These are phyloP conservation scores for Chymomyza amoena DNA, from an alignment of 2,888 invertebrate genomes.

Conservation along the genomic window DNA sequence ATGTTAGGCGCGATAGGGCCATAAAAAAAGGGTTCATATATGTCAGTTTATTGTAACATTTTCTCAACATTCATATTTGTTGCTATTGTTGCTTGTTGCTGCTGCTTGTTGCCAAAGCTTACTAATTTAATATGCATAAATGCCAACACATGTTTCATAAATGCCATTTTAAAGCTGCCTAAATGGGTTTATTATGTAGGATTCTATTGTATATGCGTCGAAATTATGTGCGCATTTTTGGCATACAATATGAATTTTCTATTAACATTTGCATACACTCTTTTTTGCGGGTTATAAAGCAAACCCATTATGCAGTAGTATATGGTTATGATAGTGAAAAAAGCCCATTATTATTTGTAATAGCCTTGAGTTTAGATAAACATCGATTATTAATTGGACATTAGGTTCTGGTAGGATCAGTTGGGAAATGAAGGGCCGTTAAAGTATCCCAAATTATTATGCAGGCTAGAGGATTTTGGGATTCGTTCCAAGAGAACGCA, in stretches of 20 bases:
- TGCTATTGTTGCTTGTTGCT: not conserved
- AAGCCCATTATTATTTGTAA: not conserved
- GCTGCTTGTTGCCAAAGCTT: conserved; percentile 39
- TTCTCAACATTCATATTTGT: conserved; percentile 46
- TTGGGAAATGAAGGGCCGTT: too few relatives aligned
- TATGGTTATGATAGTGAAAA: not conserved
- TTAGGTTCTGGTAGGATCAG: not conserved
- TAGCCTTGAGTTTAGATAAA: not conserved
- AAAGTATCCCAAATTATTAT: too few relatives aligned
- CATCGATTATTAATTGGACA: not conserved
- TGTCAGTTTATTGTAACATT: conserved; percentile 54
- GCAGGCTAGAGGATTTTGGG: too few relatives aligned
- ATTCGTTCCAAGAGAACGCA: too few relatives aligned
- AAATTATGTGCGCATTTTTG: conserved; percentile 31
- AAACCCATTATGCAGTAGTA: not conserved
- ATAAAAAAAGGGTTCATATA: conserved; percentile 57
- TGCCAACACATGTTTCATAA: conserved; percentile 73
- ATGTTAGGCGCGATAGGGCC: conserved; percentile 33
- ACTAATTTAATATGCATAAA: conserved; percentile 72
- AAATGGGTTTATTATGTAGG: conserved; percentile 68
- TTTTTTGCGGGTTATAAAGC: not conserved
- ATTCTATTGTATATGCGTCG: conserved; percentile 7
- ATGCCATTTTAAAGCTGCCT: conserved; percentile 70
- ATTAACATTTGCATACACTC: conserved; percentile 13
- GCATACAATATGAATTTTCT: conserved; percentile 58